Conservation (phyloP, 2,797 vertebrate genomes). For the Sebastolobus alascanus region DNA sequence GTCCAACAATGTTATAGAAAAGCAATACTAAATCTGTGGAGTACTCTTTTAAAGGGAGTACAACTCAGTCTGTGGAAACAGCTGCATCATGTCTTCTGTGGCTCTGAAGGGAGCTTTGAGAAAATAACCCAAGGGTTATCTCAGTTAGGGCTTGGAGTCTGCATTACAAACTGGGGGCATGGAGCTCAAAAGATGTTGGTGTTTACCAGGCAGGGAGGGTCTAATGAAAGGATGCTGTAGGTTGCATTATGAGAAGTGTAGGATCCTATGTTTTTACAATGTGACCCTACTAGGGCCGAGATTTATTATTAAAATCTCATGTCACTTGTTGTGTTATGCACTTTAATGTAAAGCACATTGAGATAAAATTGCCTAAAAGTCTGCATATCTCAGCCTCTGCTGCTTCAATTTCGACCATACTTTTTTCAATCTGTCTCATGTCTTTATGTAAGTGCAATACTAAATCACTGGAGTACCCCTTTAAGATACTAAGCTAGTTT, state of each 20-base stretch:
- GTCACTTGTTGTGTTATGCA: not conserved
- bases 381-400: not conserved
- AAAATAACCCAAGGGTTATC: slow-evolving; percentile 35
- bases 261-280: not conserved
- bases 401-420: not conserved
- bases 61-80: slow-evolving; percentile 4
- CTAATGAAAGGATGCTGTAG: not conserved
- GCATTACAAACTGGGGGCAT: not conserved
- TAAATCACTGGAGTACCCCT: not conserved
- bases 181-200: slow-evolving; percentile 9
- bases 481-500: not conserved
- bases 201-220: not conserved
- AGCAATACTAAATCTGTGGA: not conserved
- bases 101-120: slow-evolving; percentile 27
- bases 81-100: slow-evolving; percentile 10
- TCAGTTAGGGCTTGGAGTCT: not conserved
- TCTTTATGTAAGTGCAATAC: not conserved
- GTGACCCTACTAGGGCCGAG: not conserved
- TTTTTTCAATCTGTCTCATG: not conserved
- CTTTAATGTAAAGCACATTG: not conserved
- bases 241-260: slow-evolving; percentile 7
- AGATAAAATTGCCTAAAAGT: not conserved
- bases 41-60: not conserved
- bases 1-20: not conserved
- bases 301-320: not conserved